phyloP scores from a whole-genome alignment of 2,888 invertebrate species.

The Iselma pallidipennis region DNA sequence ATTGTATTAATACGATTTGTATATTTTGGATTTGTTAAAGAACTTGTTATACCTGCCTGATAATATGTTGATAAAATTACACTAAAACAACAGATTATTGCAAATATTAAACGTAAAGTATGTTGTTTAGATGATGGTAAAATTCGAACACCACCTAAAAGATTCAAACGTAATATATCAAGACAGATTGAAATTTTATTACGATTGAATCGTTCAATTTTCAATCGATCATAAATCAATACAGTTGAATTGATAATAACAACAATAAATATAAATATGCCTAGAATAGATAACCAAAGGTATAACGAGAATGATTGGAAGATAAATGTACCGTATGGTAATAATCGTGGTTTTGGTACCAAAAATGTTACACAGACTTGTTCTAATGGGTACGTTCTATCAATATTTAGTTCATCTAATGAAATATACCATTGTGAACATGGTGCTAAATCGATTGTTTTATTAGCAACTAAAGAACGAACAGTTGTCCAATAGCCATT shows the following conservation, averaged over 20 bases:
- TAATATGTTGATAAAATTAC: slow-evolving; percentile 30
- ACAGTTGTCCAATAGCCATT: slow-evolving; percentile 26
- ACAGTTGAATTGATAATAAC: not conserved
- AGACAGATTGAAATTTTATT: not conserved
- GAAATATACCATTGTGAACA: slow-evolving; percentile 36
- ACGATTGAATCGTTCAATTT: not conserved
- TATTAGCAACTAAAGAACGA: slow-evolving; percentile 21
- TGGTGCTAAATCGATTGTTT: slow-evolving; percentile 31
- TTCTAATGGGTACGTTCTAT: slow-evolving; percentile 31
- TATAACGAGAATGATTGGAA: slow-evolving; percentile 35
- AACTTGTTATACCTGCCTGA: slow-evolving; percentile 32
- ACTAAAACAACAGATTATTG: slow-evolving; percentile 21
- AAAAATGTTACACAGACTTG: slow-evolving; percentile 40
- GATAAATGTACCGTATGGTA: slow-evolving; percentile 36
- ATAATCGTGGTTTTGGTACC: slow-evolving; percentile 39
- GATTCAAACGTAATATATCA: not conserved
- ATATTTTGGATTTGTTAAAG: slow-evolving; percentile 31
- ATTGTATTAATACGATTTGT: slow-evolving; percentile 27
- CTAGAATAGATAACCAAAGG: slow-evolving; percentile 13
- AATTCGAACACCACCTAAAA: slow-evolving; percentile 1
- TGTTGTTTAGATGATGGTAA: not conserved
- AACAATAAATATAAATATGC: not conserved
- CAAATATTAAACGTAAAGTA: slow-evolving; percentile 18
- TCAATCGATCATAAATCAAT: not conserved
- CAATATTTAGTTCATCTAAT: slow-evolving; percentile 11